Evolutionary conservation across 2,888 invertebrate species (phyloP), one percentile per base, ranked within the genome.

Genomic region (Ommatoiulus sabulosus): DNA sequence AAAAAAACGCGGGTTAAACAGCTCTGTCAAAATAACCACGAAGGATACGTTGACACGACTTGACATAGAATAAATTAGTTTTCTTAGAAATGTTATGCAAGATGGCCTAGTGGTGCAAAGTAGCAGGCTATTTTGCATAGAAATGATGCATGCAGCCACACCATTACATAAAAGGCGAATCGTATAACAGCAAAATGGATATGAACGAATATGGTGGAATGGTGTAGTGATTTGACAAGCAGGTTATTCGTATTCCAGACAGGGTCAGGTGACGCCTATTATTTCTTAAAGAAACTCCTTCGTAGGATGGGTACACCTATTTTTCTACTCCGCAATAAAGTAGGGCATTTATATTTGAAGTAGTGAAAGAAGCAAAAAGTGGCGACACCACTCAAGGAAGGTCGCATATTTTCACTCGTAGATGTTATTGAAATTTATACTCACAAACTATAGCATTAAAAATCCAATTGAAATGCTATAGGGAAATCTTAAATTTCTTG

Each of bases 1-100:
- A 20, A 72, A 72, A 72, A 52, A 72, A 72, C 24, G 72, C 72
- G 72, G 72, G 72, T 72, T 72, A 72, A 72, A 72, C 72, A 72
- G 72, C 72, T 24, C 24, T 72, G 72, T 72, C 72, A 72, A n/a
- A 72, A 72, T 72, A 72, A 72, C 72, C 72, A 72, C 72, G 20
- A 20, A 72, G 72, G 72, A 72, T 72, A 24, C 72, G 24, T 72
- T 72, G 72, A 72, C 72, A n/a, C 72, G 72, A 72, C 72, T 72
- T 72, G 72, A 72, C 72, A 72, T 72, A 24, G 72, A 72, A 72
- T 72, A 72, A 72, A 72, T 72, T 72, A 72, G 72, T 72, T 72
- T 72, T 72, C 72, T 72, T 72, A 72, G 24, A 72, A 72, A 24
- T 20, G 10, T n/a, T 72, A 72, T 72, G 72, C 72, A 72, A 72